Evolutionary conservation across 2,113 vertebrate genomes (phyloP).

Genomic region (Corapipo altera): DNA sequence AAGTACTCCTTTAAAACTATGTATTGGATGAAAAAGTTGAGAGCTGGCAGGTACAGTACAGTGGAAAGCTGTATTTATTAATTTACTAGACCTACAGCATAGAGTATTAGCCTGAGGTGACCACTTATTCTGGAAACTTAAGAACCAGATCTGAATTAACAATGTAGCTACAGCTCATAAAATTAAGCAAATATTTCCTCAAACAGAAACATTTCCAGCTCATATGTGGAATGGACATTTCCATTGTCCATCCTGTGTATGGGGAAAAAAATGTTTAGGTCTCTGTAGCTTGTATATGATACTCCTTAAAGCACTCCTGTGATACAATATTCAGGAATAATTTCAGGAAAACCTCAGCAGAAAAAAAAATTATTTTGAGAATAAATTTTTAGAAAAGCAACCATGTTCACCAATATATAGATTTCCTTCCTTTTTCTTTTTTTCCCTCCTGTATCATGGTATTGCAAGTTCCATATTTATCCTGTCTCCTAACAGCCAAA

Average conservation of each 20-base stretch:
- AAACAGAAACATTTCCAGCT: conserved; percentile 16
- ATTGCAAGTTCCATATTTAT: not conserved
- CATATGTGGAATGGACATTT: not conserved
- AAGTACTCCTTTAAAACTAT: not conserved
- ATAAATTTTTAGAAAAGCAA: not conserved
- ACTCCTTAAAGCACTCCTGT: not conserved
- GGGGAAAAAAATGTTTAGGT: not conserved
- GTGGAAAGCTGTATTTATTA: conserved; percentile 21
- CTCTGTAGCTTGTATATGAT: not conserved
- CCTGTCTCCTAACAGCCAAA: not conserved
- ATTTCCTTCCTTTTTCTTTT: not conserved
- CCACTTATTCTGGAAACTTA: conserved; percentile 40
- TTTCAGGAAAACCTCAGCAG: not conserved
- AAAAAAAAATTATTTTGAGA: not conserved
- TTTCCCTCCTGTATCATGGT: too few relatives aligned
- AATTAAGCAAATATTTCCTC: conserved; percentile 66
- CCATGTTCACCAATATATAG: not conserved
- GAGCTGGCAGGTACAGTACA: not conserved
- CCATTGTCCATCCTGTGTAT: not conserved
- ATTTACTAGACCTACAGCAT: conserved; percentile 64
- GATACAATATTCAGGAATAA: not conserved
- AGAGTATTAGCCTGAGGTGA: conserved; percentile 43
- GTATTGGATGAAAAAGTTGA: not conserved
- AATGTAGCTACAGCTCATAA: conserved; percentile 51
- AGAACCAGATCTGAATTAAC: conserved; percentile 60